Evolutionary conservation across 1,140 invertebrate species (phyloP).

Genomic region (Ganaspis sp.): DNA sequence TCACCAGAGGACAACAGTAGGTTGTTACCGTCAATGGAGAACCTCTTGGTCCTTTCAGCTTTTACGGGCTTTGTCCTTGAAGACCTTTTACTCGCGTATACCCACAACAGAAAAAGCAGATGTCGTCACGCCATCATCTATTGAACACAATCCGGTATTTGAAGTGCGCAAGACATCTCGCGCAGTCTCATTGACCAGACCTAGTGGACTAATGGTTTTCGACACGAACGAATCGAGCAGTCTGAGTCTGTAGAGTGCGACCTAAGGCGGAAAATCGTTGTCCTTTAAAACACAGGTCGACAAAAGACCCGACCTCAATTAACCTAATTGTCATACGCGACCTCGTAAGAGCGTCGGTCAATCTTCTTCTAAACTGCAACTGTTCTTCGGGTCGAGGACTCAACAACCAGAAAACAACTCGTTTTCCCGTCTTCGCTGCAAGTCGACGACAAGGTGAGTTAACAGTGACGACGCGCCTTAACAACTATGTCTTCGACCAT

Average conservation of each 20-base stretch:
- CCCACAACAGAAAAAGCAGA: conserved; percentile 50
- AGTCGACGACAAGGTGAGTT: conserved; percentile 69
- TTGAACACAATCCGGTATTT: conserved; percentile 51
- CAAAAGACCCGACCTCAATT: conserved; percentile 1
- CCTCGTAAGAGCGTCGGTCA: conserved; percentile 2
- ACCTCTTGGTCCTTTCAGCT: neutral
- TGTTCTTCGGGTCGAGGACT: conserved; percentile 70
- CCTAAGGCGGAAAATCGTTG: conserved; percentile 18
- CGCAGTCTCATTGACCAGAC: conserved; percentile 71
- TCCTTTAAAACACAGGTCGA: neutral
- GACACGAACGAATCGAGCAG: conserved; percentile 62
- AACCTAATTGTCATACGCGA: neutral
- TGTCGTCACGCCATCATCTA: conserved; percentile 62
- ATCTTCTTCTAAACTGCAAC: conserved; percentile 65
- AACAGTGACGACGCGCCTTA: conserved; percentile 40
- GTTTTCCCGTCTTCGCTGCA: conserved; percentile 55
- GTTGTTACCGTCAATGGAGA: neutral
- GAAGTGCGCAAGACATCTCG: conserved; percentile 67
- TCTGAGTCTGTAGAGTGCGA: conserved; percentile 61
- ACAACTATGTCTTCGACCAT: conserved; percentile 27
- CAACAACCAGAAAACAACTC: conserved; percentile 60
- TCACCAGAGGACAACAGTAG: conserved; percentile 6
- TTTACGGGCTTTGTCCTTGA: neutral
- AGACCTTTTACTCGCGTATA: neutral
- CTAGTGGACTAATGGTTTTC: conserved; percentile 71